A percentile compares a stretch with the other conserved stretches of the same genome.
Conservation (phyloP, 2,113 vertebrate species). For the Scopus umbretta region DNA sequence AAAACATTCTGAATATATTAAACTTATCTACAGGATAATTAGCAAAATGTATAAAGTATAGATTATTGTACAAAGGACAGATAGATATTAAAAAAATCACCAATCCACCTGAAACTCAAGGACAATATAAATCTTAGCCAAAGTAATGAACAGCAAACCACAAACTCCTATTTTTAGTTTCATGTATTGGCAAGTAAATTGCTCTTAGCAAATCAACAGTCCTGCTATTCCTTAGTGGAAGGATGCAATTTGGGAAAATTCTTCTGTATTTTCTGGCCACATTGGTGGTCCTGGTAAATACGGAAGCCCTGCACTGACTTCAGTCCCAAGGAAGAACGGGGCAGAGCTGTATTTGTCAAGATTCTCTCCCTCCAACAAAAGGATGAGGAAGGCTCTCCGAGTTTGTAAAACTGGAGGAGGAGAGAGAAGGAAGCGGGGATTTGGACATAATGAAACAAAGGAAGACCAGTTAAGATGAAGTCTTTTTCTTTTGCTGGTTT, state of each 20-base stretch:
- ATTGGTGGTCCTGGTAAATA: not conserved
- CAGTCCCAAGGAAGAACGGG: not conserved
- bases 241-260: not conserved
- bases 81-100: constrained; percentile 70
- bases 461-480: not conserved
- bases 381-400: not conserved
- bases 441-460: not conserved
- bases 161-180: not conserved
- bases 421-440: not conserved
- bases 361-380: not conserved
- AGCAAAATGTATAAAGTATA: constrained; percentile 74
- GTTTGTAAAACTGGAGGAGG: not conserved
- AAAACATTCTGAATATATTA: constrained; percentile 74
- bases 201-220: not conserved
- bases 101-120: constrained; percentile 57
- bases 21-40: constrained; percentile 71
- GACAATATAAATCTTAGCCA: constrained; percentile 48
- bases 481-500: constrained; percentile 84
- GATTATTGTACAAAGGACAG: constrained; percentile 73
- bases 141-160: constrained; percentile 3
- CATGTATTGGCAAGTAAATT: constrained; percentile 6
- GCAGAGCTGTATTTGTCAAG: not conserved
- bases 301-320: not conserved
- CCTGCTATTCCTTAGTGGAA: constrained; percentile 8
- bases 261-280: not conserved